Conservation (phyloP, 1,140 invertebrate species). For the Orius laevigatus region DNA sequence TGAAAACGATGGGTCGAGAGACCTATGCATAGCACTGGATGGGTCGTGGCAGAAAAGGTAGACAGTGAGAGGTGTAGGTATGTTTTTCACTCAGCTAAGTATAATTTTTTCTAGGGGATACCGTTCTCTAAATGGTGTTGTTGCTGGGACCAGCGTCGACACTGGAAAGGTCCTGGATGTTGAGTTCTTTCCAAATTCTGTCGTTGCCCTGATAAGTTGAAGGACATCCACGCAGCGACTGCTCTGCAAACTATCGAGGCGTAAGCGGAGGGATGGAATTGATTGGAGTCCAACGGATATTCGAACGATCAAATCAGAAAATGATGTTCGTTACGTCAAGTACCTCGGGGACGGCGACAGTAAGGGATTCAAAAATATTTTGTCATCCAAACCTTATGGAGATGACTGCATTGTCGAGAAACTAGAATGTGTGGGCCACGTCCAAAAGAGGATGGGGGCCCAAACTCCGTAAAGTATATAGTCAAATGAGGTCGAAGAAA, state of each 20-base stretch:
- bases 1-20: constrained; percentile 6
- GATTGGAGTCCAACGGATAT: constrained; percentile 18
- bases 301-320: constrained; percentile 16
- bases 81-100: too few species aligned
- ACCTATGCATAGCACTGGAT: constrained; percentile 10
- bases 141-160: constrained; percentile 10
- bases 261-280: constrained; percentile 21
- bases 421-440: constrained; percentile 18
- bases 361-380: constrained; percentile 9
- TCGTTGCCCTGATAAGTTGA: constrained; percentile 7
- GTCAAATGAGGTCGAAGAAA: constrained; percentile 10
- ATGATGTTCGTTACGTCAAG: constrained; percentile 9
- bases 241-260: constrained; percentile 17
- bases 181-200: constrained; percentile 14
- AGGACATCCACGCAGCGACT: constrained; percentile 1
- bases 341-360: constrained; percentile 18
- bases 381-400: constrained; percentile 13
- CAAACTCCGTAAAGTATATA: too few species aligned
- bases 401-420: constrained; percentile 12
- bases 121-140: constrained; percentile 8
- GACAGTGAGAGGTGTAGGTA: too few species aligned
- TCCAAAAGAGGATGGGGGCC: too few species aligned
- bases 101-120: too few species aligned
- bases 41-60: constrained; percentile 15
- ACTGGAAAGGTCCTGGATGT: constrained; percentile 16